Conservation (phyloP, 2,113 vertebrate species). For the Trinectes maculatus region DNA sequence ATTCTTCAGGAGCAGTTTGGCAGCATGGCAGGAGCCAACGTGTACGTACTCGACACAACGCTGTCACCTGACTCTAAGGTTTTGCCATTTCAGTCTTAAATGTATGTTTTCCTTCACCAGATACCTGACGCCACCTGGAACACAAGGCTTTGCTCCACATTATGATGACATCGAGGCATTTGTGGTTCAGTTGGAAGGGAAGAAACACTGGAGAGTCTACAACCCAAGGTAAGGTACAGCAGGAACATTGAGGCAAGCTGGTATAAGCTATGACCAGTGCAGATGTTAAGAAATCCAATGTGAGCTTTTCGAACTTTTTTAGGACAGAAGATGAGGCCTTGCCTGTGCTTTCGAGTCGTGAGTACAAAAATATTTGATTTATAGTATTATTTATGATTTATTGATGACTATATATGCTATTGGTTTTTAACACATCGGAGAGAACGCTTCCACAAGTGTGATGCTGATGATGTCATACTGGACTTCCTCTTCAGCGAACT, state of each 20-base stretch:
- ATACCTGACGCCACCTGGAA: constrained; percentile 93
- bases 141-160: constrained; percentile 96
- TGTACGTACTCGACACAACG: too few relatives aligned
- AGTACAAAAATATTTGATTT: constrained; percentile 54
- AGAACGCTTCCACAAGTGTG: background rate
- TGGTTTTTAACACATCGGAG: background rate
- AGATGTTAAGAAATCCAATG: background rate
- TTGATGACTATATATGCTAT: background rate
- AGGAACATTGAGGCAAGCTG: too few relatives aligned
- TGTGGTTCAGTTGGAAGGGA: constrained; percentile 94
- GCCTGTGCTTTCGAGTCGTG: constrained; percentile 83
- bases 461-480: background rate
- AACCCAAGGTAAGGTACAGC: constrained; percentile 82
- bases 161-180: constrained; percentile 99
- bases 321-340: constrained; percentile 80
- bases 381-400: background rate
- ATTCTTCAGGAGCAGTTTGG: constrained; percentile 94
- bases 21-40: constrained; percentile 95
- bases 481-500: constrained; percentile 81
- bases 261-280: too few relatives aligned
- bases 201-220: constrained; percentile 95
- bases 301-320: constrained; percentile 14
- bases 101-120: constrained; percentile 52
- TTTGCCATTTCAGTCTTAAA: background rate
- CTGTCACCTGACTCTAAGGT: background rate